Conservation (phyloP, 2,797 vertebrate genomes). For the Carapus acus region DNA sequence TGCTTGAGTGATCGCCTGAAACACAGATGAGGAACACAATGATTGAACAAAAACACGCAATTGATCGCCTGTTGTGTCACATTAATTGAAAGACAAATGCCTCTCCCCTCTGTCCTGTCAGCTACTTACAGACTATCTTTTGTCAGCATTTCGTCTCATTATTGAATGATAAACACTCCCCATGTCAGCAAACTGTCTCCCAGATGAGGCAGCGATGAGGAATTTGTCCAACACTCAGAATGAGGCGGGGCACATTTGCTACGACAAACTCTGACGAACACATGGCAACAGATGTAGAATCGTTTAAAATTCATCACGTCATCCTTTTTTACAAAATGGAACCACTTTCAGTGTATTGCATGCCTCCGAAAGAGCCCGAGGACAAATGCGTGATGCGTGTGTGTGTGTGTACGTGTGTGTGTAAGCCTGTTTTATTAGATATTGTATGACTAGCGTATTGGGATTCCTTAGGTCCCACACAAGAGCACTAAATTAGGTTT, state of each 20-base stretch:
- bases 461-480: slow-evolving; percentile 42
- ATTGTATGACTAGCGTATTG: slow-evolving; percentile 35
- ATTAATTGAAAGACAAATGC: slow-evolving; percentile 14
- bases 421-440: slow-evolving; percentile 19
- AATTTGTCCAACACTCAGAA: background rate
- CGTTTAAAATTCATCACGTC: no score
- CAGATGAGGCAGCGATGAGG: no score
- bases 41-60: slow-evolving; percentile 17
- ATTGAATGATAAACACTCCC: background rate
- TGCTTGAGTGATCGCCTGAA: slow-evolving; percentile 58
- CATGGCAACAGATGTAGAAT: no score
- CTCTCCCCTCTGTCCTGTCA: slow-evolving; percentile 1
- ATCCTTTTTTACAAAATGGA: no score
- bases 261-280: no score
- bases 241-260: background rate
- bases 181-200: no score
- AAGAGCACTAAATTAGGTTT: slow-evolving; percentile 18
- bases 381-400: slow-evolving; percentile 8
- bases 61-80: slow-evolving; percentile 18
- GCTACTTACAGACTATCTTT: background rate
- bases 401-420: slow-evolving; percentile 29
- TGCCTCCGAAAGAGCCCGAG: slow-evolving; percentile 37
- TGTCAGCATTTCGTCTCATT: background rate
- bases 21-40: slow-evolving; percentile 38
- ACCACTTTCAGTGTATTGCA: slow-evolving; percentile 27